Base-by-base conservation (phyloP, 2,888 invertebrate genomes). In the Blomia tropicalis region DNA sequence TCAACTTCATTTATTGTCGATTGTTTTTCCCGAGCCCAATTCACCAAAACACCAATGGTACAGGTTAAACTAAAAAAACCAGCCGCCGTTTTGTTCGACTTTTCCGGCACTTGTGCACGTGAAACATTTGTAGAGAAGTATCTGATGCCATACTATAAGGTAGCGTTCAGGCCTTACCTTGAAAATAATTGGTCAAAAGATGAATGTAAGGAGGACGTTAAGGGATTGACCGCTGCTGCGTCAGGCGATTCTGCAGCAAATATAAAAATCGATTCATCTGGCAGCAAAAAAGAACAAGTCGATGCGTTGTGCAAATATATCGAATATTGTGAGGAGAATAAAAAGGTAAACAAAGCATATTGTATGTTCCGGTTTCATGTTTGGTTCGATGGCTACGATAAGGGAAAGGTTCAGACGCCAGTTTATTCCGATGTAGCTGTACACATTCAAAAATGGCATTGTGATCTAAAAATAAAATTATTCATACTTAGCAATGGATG, bases 361-460 rank as follows among this genome's bases (percentile, higher is more conserved):
- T 7, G 7, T n/a, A 47, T 19, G 7, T 47, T 25, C 22, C 51
- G 51, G 7, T 51, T 63, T 27, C 43, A 63, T 19, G 47, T 63
- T 32, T 63, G 63, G 63, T 63, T 63, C 27, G 59, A 63, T 22
- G 63, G 59, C 19, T 60, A 32, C 36, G 31, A 63, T 11, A 27
- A 53, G 27, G 36, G 19, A 14, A 41, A 41, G 41, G n/a, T 41
- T n/a, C 14, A 14, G 14, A 41, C 41, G 41, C 41, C 41, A n/a
- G 41, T 41, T n/a, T 41, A 41, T n/a, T 41, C 41, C 41, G 41
- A 41, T n/a, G 41, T 41, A n/a, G 41, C 41, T 14, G 41, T 41
- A n/a, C 41, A 41, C 41, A 41, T 41, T 41, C 41, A 41, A n/a
- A 41, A 41, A n/a, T 41, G 41, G 41, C 14, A 14, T n/a, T 17